Base-by-base conservation (phyloP, 2,888 invertebrate species). In the Pecten maximus region DNA sequence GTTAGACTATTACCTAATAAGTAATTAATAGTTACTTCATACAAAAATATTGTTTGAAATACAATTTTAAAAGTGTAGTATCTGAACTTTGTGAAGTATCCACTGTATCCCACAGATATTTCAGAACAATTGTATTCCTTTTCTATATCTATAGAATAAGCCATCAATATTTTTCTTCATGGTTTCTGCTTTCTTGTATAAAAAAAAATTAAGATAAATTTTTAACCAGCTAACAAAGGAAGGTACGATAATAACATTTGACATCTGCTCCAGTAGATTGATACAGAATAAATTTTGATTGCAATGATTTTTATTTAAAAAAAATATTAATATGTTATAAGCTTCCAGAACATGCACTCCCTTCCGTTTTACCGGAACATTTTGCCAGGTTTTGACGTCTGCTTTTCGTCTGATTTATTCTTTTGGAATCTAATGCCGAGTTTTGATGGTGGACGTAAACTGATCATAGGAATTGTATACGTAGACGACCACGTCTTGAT, bases 321-420 rank as follows among this genome's bases (percentile, higher is more conserved):
- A 74, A 35, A 19, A 54, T 19, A 54, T 6, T 54, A 23, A 54
- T 54, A 2, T 8, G 54, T 23, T 35, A 35, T 74, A 12, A 74
- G 35, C 8, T 60, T 74, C 74, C 74, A 74, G 74, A 74, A 74
- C 74, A 74, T 74, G 35, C 35, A 74, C 28, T 10, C 10, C 74
- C 35, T 23, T 74, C 35, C 74, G 35, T 28, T 74, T 74, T 74
- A 74, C 12, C 4, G 74, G 74, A 28, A 35, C 74, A 28, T 74
- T 6, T 74, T 74, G 74, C 74, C 74, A 74, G 74, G 74, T 74
- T 74, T 28, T 74, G 74, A 74, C 74, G 74, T 74, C 74, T 74
- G 74, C 74, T 74, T 74, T 74, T 74, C 74, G 35, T 74, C 74
- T 28, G 74, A 74, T 28, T 35, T 74, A 12, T 15, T 74, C 74